Evolutionary conservation across 2,113 vertebrate species (phyloP), one percentile per base, ranked within the genome.

Genomic region (Podarcis raffonei): DNA sequence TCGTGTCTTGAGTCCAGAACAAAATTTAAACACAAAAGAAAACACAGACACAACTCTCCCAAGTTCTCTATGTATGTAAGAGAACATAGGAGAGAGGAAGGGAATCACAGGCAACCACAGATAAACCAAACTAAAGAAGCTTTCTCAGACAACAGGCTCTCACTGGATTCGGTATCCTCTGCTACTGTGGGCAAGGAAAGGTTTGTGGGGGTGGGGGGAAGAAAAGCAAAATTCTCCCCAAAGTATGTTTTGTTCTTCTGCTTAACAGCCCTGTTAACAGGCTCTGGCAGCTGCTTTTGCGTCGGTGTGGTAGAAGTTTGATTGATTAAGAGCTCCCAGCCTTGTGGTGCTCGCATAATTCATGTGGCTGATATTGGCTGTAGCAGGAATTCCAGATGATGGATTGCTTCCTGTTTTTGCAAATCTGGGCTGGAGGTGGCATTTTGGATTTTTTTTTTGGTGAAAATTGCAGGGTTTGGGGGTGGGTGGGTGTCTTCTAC

Each of bases 171-270:
- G 35, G 30, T 20, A 12, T 62, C 39, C 25, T 53, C 23, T 30
- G 23, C 3, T 48, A 23, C 12, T 27, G 6, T 53, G 42, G 23
- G 39, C 76, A 78, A 27, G 12, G 42, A 25, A 13, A 15, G 76
- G 6, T 25, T 75, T 27, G 75, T 3, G 7, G 42, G 22, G 22
- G 22, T 11, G 8, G 27, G 59, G 18, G 59, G 18, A 20, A 15
- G 59, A 62, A 20, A 62, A 62, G 59, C 59, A 62, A 20, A 27
- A 27, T 69, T 11, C 68, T 30, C 27, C 25, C 6, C 27, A 69
- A 69, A 30, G 1, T 0, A 22, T 6, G 27, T 18, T 35, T 85
- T 3, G 0, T 0, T 32, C 48, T 6, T 39, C 37, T 3, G 25
- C 15, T 53, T 35, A 84, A 86, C 23, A 42, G 7, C 81, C 76